A percentile compares a stretch with the other conserved stretches of the same genome.
phyloP scores from a whole-genome alignment of 2,888 invertebrate species.

The Agonopterix subpropinquella region DNA sequence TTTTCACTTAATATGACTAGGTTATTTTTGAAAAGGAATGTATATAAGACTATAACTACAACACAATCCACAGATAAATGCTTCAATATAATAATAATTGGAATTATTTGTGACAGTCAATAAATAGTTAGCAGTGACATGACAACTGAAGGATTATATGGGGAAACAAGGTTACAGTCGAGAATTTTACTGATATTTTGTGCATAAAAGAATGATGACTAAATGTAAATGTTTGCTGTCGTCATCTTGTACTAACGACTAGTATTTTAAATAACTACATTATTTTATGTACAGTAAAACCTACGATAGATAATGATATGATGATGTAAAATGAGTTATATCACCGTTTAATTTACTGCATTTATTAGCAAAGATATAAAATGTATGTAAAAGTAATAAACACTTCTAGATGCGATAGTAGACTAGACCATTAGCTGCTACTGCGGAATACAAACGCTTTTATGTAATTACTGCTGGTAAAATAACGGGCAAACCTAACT shows the following conservation, averaged over 20 bases:
- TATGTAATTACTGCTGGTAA: too few relatives aligned
- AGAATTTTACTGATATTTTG: background rate
- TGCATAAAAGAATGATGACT: background rate
- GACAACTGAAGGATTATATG: background rate
- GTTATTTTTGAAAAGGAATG: constrained; percentile 8
- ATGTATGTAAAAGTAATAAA: too few relatives aligned
- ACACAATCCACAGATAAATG: constrained; percentile 1
- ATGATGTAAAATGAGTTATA: constrained; percentile 24
- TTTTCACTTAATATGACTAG: constrained; percentile 11
- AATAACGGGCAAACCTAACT: too few relatives aligned
- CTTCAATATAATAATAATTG: constrained; percentile 1
- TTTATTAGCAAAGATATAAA: background rate
- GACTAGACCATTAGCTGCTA: too few relatives aligned
- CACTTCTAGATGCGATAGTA: too few relatives aligned
- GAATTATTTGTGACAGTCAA: constrained; percentile 8
- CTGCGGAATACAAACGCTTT: too few relatives aligned
- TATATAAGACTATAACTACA: constrained; percentile 5
- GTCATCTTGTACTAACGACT: constrained; percentile 23
- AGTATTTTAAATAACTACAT: constrained; percentile 17
- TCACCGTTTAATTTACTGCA: constrained; percentile 1
- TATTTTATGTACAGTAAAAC: constrained; percentile 39
- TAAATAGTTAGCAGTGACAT: constrained; percentile 2
- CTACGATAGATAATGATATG: constrained; percentile 40
- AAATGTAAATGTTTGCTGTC: background rate
- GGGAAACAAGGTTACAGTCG: background rate